Conservation (phyloP, 1,140 invertebrate genomes). For the Camponotus pennsylvanicus region DNA sequence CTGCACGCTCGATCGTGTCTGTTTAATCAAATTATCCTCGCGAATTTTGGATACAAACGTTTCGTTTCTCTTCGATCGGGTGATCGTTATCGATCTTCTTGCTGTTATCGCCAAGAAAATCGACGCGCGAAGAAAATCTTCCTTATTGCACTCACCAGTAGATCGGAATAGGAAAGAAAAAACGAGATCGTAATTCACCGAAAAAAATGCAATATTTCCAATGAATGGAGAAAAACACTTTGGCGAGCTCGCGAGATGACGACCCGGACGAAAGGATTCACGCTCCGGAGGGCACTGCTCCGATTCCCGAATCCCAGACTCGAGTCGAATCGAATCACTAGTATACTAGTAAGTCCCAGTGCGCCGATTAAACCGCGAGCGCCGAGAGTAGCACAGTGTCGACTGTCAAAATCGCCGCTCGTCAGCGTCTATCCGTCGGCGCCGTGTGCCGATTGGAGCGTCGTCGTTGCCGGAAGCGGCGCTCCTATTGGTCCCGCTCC, state of each 20-base stretch:
- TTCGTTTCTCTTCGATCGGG: neutral
- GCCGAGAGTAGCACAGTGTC: slow-evolving; percentile 61
- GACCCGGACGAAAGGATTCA: neutral
- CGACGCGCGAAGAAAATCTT: neutral
- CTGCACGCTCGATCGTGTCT: neutral
- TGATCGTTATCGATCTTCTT: neutral
- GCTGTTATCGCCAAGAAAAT: neutral
- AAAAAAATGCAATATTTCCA: slow-evolving; percentile 3
- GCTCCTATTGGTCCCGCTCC: slow-evolving; percentile 69
- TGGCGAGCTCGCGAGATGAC: slow-evolving; percentile 8
- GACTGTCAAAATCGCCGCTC: slow-evolving; percentile 74
- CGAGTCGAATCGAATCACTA: neutral
- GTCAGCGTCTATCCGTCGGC: slow-evolving; percentile 71
- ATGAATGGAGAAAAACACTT: neutral
- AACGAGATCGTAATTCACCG: neutral
- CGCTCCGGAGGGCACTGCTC: slow-evolving; percentile 27
- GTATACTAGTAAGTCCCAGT: neutral
- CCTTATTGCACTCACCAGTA: slow-evolving; percentile 10
- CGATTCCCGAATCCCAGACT: slow-evolving; percentile 27
- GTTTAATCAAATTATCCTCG: neutral
- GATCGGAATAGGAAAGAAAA: neutral
- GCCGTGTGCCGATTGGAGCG: slow-evolving; percentile 70
- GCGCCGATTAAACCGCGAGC: slow-evolving; percentile 56
- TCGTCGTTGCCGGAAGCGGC: slow-evolving; percentile 74
- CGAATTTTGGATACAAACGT: neutral